Evolutionary conservation across 2,888 invertebrate genomes (phyloP).

Genomic region (Alitta virens): DNA sequence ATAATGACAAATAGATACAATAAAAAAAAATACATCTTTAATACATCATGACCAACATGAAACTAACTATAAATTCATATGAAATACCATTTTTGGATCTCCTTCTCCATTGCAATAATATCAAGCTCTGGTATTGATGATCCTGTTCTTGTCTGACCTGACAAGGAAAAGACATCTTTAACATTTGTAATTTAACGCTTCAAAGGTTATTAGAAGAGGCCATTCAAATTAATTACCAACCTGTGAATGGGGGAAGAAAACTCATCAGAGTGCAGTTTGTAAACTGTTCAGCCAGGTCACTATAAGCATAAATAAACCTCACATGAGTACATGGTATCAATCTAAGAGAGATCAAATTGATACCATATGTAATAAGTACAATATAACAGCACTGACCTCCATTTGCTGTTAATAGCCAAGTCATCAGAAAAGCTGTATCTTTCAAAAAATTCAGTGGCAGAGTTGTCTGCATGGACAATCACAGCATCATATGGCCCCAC

Average conservation of each 20-base stretch:
- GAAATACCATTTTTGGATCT: conserved; percentile 53
- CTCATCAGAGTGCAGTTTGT: conserved; percentile 51
- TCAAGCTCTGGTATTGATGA: conserved; percentile 46
- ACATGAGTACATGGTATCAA: too few relatives aligned
- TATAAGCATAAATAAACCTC: conserved; percentile 24
- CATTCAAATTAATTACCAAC: conserved; percentile 31
- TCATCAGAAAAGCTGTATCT: conserved; percentile 56
- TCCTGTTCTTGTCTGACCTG: conserved; percentile 40
- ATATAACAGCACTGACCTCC: conserved; percentile 52
- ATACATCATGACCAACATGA: not conserved
- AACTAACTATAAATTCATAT: not conserved
- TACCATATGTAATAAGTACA: too few relatives aligned
- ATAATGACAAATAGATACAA: not conserved
- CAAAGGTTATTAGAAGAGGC: too few relatives aligned
- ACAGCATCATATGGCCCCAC: conserved; percentile 56
- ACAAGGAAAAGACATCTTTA: too few relatives aligned
- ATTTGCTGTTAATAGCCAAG: conserved; percentile 55
- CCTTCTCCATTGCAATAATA: conserved; percentile 52
- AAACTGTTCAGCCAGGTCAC: conserved; percentile 39
- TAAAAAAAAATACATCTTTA: not conserved
- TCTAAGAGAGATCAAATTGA: too few relatives aligned
- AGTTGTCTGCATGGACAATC: conserved; percentile 56
- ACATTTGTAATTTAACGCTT: too few relatives aligned
- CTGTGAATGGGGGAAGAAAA: conserved; percentile 55
- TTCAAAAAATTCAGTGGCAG: conserved; percentile 54